Evolutionary conservation across 2,113 vertebrate species (phyloP).

Genomic region (Oreochromis spilurus): DNA sequence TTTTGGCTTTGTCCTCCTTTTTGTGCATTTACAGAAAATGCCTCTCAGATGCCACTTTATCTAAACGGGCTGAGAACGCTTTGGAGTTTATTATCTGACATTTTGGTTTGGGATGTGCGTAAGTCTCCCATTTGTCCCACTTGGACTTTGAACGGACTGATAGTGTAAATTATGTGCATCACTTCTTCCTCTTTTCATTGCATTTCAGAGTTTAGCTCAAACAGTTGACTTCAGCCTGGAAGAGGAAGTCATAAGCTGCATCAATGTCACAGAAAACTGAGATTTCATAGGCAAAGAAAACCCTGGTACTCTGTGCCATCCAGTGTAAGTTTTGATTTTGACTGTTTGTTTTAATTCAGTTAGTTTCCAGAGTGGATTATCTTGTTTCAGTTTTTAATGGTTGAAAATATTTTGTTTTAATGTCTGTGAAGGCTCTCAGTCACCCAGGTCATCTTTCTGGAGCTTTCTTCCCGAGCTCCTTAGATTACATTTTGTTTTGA

Average conservation of each 20-base stretch:
- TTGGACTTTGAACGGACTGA: neutral
- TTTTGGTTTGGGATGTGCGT: neutral
- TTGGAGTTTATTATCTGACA: neutral
- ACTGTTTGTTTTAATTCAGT: neutral
- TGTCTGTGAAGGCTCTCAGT: neutral
- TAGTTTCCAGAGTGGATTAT: neutral
- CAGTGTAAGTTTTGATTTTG: neutral
- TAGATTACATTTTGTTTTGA: neutral
- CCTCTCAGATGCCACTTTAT: neutral
- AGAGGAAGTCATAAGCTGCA: neutral
- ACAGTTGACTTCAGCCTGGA: neutral
- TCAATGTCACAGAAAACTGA: neutral
- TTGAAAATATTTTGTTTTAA: neutral
- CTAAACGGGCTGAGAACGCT: neutral
- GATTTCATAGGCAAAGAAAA: neutral
- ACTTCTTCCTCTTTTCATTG: neutral
- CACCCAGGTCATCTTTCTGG: neutral
- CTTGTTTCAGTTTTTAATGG: neutral
- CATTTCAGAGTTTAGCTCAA: neutral
- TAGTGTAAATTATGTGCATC: neutral
- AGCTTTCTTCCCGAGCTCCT: neutral
- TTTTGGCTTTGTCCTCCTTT: neutral
- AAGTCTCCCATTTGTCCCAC: neutral
- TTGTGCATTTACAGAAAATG: neutral
- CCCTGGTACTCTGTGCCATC: neutral